Evolutionary conservation across 2,797 vertebrate species (phyloP), one percentile per base, ranked within the genome.

Genomic region (Austrolebias charrua): DNA sequence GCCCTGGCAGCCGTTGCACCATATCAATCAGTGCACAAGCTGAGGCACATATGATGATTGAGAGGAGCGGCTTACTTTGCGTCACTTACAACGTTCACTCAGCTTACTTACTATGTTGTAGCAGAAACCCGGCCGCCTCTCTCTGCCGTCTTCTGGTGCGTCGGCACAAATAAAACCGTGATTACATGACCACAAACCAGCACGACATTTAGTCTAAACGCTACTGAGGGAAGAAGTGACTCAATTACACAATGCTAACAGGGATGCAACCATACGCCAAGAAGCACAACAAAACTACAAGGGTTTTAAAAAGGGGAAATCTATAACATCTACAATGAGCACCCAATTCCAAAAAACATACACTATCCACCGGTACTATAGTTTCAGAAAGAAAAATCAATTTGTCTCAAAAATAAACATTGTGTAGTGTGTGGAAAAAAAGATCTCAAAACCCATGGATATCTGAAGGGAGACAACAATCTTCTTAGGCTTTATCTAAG

Each of bases 71-170:
- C 63, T 76, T 54, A 54, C 59, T 47, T 38, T 46, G 35, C 38
- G 67, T 64, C 79, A 60, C 49, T 43, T 18, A 67, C 43, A 3
- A 31, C 8, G 4, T 60, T 73, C 42, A 43, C 78, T 55, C 29
- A 42, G 47, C 63, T 77, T 81, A 84, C 81, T 84, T 78, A 84
- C 84, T 72, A 78, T 56, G 58, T 67, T 55, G 62, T 2, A 40
- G 67, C 57, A 59, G 73, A 61, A 76, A 85, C 79, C 67, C 76
- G 72, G 81, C 75, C 80, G 77, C 66, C 68, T 85, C 71, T n/a
- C 53, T 66, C 70, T 73, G 68, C 60, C 71, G 71, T 80, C 84
- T 75, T 73, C 71, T 63, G 73, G 66, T 11, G 71, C 58, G 60
- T 65, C 50, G 47, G 71, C 75, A 76, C 71, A 64, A 75, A 78